These are phyloP conservation scores for Trematocara macrostoma DNA, from an alignment of 2,113 vertebrate genomes.

Conservation along the genomic window DNA sequence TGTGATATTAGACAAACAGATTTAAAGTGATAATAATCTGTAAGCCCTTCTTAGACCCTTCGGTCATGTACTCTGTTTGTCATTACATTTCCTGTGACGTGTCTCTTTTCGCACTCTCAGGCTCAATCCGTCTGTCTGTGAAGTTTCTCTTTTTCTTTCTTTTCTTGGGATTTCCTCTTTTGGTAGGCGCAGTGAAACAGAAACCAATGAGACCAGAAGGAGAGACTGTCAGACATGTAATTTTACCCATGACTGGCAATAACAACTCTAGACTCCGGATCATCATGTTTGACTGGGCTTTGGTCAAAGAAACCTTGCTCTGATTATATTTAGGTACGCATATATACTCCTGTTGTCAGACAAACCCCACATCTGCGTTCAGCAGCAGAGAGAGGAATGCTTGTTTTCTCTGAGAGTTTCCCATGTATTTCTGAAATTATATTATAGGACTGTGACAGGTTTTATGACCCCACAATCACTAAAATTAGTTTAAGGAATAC, in stretches of 20 bases:
- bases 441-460: neutral
- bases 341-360: constrained; percentile 38
- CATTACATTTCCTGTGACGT: constrained; percentile 35
- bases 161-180: constrained; percentile 58
- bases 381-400: constrained; percentile 29
- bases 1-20: neutral
- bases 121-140: constrained; percentile 26
- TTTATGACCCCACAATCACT: constrained; percentile 20
- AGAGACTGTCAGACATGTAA: constrained; percentile 61
- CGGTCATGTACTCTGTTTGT: neutral
- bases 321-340: constrained; percentile 50
- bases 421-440: constrained; percentile 31
- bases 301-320: constrained; percentile 34
- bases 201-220: constrained; percentile 41
- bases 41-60: neutral
- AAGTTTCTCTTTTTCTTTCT: constrained; percentile 34
- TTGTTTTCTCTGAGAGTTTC: constrained; percentile 15
- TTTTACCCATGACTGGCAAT: constrained; percentile 67
- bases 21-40: neutral
- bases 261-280: constrained; percentile 44
- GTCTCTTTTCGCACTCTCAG: constrained; percentile 33
- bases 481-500: neutral
- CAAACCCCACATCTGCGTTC: constrained; percentile 40
- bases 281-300: constrained; percentile 58
- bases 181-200: constrained; percentile 39